A percentile compares a stretch with the other conserved stretches of the same genome.
Conservation (phyloP, 64 coral and sea anemone genomes). For the Stichodactyla helianthus region DNA sequence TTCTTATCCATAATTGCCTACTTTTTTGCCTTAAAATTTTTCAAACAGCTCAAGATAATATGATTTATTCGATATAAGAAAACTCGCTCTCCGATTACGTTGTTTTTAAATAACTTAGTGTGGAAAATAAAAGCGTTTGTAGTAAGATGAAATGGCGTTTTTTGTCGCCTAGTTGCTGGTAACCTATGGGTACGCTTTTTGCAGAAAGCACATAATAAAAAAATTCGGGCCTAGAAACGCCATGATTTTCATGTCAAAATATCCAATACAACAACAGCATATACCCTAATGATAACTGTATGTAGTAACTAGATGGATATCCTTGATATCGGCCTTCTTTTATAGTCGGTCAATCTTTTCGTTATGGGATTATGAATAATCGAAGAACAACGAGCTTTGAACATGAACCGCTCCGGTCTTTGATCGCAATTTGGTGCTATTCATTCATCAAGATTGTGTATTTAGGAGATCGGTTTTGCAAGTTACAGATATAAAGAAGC, state of each 20-base stretch:
- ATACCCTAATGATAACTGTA: not conserved
- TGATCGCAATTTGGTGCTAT: not conserved
- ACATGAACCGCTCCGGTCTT: not conserved
- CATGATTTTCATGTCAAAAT: not conserved
- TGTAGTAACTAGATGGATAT: not conserved
- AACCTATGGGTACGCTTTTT: not conserved
- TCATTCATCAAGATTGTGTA: slow-evolving; percentile 6
- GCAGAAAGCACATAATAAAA: not conserved
- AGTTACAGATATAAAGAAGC: not conserved
- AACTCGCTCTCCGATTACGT: too few relatives aligned
- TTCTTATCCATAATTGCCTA: not conserved
- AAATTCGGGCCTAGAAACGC: not conserved
- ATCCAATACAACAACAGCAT: not conserved
- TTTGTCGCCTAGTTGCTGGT: not conserved
- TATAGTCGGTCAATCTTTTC: not conserved
- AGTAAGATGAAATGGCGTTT: not conserved
- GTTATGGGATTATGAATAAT: slow-evolving; percentile 10
- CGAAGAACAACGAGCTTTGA: slow-evolving; percentile 1
- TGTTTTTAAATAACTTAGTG: too few relatives aligned
- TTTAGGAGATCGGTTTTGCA: not conserved
- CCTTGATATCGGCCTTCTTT: not conserved
- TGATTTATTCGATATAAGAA: too few relatives aligned
- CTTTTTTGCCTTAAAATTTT: not conserved
- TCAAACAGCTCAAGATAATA: too few relatives aligned
- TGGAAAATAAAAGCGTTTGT: too few relatives aligned